phyloP scores from a whole-genome alignment of 2,797 vertebrate genomes.

The Chaunax sp. region DNA sequence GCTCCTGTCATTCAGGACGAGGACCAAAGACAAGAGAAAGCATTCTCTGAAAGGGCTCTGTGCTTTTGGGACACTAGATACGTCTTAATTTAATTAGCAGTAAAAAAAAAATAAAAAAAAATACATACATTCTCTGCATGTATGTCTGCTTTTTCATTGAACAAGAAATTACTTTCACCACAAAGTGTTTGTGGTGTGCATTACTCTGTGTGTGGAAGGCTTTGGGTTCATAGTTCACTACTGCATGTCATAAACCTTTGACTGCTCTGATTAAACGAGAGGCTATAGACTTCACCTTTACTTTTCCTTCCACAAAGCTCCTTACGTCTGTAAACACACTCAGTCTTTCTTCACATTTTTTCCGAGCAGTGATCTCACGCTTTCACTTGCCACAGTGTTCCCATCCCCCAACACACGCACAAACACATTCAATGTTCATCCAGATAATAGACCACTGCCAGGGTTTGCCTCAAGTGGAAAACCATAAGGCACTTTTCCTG shows the following conservation, averaged over 20 bases:
- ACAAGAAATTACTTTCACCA: not conserved
- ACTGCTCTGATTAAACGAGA: slow-evolving; percentile 13
- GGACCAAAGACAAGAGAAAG: slow-evolving; percentile 36
- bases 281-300: slow-evolving; percentile 16
- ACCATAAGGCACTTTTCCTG: slow-evolving; percentile 35
- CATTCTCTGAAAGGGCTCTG: slow-evolving; percentile 21
- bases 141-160: not conserved
- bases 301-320: slow-evolving; percentile 16
- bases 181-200: not conserved
- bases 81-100: not conserved
- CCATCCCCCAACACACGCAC: slow-evolving; percentile 49
- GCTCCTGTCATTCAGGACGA: slow-evolving; percentile 48
- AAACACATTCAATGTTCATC: not conserved
- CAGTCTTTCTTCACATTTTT: not conserved
- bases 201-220: slow-evolving; percentile 12
- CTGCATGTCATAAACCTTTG: slow-evolving; percentile 49
- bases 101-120: not conserved
- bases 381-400: slow-evolving; percentile 25
- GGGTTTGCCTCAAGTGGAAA: slow-evolving; percentile 54
- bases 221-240: slow-evolving; percentile 63
- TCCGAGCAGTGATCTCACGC: slow-evolving; percentile 54
- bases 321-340: slow-evolving; percentile 24
- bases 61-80: not conserved
- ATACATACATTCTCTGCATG: not conserved
- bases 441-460: slow-evolving; percentile 51